Evolutionary conservation across 1,140 invertebrate genomes (phyloP).

Genomic region (Sipha flava): DNA sequence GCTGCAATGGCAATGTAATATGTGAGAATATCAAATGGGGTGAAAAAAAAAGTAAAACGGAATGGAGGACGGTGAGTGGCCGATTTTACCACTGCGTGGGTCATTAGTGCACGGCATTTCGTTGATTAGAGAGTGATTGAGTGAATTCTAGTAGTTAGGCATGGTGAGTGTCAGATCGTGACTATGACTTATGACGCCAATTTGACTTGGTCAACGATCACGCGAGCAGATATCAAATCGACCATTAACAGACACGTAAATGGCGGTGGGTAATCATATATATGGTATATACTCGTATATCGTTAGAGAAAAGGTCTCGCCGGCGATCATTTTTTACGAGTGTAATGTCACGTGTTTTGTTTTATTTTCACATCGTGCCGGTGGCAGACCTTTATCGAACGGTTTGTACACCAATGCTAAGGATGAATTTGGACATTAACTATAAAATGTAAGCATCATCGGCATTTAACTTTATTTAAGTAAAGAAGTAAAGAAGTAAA

Average conservation of each 20-base stretch:
- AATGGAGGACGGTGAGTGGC: neutral
- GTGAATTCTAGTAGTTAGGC: neutral
- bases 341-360: neutral
- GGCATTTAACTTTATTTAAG: no score
- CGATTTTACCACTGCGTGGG: neutral
- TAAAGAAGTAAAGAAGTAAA: no score
- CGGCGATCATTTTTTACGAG: constrained; percentile 21
- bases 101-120: neutral
- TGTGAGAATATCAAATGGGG: neutral
- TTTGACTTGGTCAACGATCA: constrained; percentile 30
- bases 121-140: neutral
- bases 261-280: neutral
- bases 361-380: neutral
- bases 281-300: no score
- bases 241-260: constrained; percentile 17
- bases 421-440: no score
- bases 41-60: neutral
- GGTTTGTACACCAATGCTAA: neutral
- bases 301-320: no score
- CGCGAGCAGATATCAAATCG: constrained; percentile 29
- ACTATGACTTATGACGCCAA: constrained; percentile 33
- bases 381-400: neutral
- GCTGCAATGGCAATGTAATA: neutral
- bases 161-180: neutral
- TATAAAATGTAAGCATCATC: no score